Evolutionary conservation across 2,888 invertebrate species (phyloP).

Genomic region (Exocentrus adspersus): DNA sequence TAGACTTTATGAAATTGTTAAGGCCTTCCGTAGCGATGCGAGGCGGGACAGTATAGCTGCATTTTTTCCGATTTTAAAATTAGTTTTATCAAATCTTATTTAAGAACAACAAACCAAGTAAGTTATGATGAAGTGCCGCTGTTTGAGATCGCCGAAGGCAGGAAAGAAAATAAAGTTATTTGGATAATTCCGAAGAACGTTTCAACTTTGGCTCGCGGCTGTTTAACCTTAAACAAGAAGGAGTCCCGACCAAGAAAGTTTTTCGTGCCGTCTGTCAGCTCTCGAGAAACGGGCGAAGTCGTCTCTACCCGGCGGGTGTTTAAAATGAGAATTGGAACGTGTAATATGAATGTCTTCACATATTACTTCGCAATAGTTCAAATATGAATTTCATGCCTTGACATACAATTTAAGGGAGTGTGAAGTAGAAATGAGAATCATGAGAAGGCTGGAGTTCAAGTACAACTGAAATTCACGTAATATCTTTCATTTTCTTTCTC

Average conservation of each 20-base stretch:
- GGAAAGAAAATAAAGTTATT: constrained; percentile 48
- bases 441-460: too few relatives aligned
- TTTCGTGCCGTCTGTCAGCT: constrained; percentile 19
- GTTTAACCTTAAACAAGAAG: constrained; percentile 43
- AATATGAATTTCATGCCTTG: neutral
- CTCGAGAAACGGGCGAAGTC: neutral
- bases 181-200: constrained; percentile 47
- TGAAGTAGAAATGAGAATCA: too few relatives aligned
- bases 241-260: constrained; percentile 36
- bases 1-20: too few relatives aligned
- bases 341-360: neutral
- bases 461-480: too few relatives aligned
- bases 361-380: neutral
- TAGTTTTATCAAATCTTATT: constrained; percentile 20
- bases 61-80: constrained; percentile 9
- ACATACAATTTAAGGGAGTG: neutral
- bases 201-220: constrained; percentile 45
- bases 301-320: neutral
- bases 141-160: constrained; percentile 32
- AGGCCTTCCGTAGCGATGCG: too few relatives aligned
- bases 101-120: constrained; percentile 18
- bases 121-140: constrained; percentile 39
- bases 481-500: too few relatives aligned
- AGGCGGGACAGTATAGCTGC: too few relatives aligned
- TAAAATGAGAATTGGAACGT: neutral